phyloP scores from a whole-genome alignment of 2,797 vertebrate species.

The Malurus splendens region DNA sequence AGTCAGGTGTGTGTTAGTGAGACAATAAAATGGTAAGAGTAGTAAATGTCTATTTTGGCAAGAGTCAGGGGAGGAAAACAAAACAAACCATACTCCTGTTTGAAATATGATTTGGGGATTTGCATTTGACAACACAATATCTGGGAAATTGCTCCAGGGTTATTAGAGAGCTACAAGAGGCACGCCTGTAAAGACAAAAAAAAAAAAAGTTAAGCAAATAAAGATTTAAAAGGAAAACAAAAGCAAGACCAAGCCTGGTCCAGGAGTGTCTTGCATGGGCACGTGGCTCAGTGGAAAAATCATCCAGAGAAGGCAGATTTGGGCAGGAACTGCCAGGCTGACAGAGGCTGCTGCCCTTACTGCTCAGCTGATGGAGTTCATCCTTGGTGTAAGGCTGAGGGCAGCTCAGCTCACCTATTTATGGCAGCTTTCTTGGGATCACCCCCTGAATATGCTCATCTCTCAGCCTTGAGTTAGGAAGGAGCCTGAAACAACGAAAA shows the following conservation, averaged over 20 bases:
- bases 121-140: not conserved
- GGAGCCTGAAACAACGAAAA: not conserved
- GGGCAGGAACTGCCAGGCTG: not conserved
- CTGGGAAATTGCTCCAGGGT: not conserved
- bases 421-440: not conserved
- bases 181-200: not conserved
- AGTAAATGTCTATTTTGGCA: not conserved
- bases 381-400: no score
- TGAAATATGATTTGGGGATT: not conserved
- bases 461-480: not conserved
- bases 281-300: accelerated
- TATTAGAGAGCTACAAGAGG: not conserved
- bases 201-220: not conserved
- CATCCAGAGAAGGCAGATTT: not conserved
- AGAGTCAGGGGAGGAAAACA: not conserved
- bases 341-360: not conserved
- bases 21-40: not conserved
- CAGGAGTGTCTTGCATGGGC: accelerated
- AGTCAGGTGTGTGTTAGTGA: not conserved
- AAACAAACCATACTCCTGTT: accelerated
- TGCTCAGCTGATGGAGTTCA: not conserved
- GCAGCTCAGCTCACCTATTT: not conserved
- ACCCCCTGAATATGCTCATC: not conserved
- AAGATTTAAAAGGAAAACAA: not conserved
- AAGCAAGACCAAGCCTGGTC: not conserved